phyloP scores from a whole-genome alignment of 2,113 vertebrate genomes.

The Plotosus lineatus region DNA sequence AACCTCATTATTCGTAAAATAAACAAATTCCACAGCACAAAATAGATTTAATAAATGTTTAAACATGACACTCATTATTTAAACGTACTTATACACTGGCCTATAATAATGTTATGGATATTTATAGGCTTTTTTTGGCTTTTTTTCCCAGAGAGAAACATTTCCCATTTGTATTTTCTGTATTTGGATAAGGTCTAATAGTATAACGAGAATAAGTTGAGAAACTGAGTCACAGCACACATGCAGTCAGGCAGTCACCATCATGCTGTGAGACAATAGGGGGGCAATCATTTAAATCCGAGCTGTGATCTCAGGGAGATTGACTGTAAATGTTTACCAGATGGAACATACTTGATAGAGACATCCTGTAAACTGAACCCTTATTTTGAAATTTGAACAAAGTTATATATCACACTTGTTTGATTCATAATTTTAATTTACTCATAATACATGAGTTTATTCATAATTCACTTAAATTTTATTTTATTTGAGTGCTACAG shows the following conservation, averaged over 20 bases:
- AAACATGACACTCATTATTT: neutral
- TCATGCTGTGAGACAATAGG: slow-evolving; percentile 71
- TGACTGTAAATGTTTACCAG: slow-evolving; percentile 73
- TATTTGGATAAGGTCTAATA: slow-evolving; percentile 25
- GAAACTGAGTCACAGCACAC: slow-evolving; percentile 65
- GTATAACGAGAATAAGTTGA: slow-evolving; percentile 39
- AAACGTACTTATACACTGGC: too few species aligned
- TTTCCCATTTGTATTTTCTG: too few species aligned
- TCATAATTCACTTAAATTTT: neutral
- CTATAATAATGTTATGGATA: neutral
- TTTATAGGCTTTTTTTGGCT: too few species aligned
- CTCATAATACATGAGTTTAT: too few species aligned
- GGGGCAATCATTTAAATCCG: slow-evolving; percentile 68
- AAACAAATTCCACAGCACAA: neutral
- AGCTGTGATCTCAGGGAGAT: slow-evolving; percentile 66
- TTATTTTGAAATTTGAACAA: too few species aligned
- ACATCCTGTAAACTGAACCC: slow-evolving; percentile 49
- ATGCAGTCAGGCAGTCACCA: slow-evolving; percentile 61
- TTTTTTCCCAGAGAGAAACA: too few species aligned
- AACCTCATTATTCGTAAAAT: neutral
- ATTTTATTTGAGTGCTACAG: neutral
- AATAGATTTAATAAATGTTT: neutral
- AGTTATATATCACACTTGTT: too few species aligned
- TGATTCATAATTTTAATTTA: too few species aligned
- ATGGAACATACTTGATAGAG: slow-evolving; percentile 63